Evolutionary conservation across 2,797 vertebrate genomes (phyloP).

Genomic region (Sardinella longiceps): DNA sequence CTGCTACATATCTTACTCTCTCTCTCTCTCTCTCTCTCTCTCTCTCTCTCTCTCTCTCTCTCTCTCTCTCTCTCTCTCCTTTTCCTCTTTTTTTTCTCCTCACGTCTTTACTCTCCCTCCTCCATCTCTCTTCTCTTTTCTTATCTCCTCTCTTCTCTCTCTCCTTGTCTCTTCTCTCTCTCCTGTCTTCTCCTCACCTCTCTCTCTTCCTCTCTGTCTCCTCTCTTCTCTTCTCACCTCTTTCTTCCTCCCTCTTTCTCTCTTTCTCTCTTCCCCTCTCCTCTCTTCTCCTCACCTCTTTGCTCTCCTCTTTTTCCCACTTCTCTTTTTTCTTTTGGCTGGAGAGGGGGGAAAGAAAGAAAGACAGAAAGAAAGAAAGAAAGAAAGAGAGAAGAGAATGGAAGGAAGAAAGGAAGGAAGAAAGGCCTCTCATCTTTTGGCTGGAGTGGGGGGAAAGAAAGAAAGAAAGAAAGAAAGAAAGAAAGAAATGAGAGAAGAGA

Average conservation of each 20-base stretch:
- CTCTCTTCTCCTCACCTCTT: constrained; percentile 14
- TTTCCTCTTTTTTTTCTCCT: no score
- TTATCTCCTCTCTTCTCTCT: background rate
- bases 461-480: no score
- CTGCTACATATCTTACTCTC: no score
- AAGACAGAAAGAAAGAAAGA: no score
- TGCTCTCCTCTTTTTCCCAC: constrained; percentile 29
- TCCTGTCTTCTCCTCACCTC: background rate
- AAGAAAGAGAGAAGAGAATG: no score
- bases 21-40: no score
- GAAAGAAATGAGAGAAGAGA: no score
- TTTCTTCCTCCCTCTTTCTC: constrained; percentile 23
- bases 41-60: constrained; percentile 31
- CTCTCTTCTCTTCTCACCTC: constrained; percentile 19
- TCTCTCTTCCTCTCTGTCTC: background rate
- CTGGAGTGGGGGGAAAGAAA: constrained; percentile 7
- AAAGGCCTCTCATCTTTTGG: no score
- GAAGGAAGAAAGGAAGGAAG: no score
- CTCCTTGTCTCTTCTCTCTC: no score
- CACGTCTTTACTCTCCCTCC: no score
- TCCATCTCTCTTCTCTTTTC: background rate
- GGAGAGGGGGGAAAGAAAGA: constrained; percentile 48
- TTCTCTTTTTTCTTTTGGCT: constrained; percentile 53
- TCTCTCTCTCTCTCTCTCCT: background rate
- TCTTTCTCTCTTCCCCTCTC: constrained; percentile 34